Percentiles rank a stretch among this genome's conserved stretches.
Evolutionary conservation across 2,888 invertebrate species (phyloP).

Genomic region (Agrotis clavis): DNA sequence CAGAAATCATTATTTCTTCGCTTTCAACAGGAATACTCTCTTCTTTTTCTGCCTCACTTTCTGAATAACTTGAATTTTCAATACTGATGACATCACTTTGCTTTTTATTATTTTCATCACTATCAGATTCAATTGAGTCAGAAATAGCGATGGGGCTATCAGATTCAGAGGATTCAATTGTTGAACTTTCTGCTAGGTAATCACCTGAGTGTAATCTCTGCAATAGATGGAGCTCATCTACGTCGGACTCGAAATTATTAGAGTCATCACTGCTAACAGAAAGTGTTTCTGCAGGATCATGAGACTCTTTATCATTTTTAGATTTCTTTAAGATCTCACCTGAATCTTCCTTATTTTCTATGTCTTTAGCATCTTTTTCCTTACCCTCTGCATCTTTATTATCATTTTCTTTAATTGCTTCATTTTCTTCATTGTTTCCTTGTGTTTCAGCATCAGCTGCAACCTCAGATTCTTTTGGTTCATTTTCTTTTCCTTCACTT

Average conservation of each 20-base stretch:
- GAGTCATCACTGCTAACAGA: conserved; percentile 76
- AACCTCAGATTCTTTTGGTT: conserved; percentile 46
- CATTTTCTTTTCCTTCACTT: conserved; percentile 60
- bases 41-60: conserved; percentile 73
- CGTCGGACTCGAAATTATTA: conserved; percentile 78
- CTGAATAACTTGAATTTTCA: conserved; percentile 87
- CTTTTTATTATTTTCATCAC: conserved; percentile 71
- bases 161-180: conserved; percentile 78
- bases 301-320: conserved; percentile 23
- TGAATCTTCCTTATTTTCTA: conserved; percentile 34
- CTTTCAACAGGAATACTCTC: conserved; percentile 11
- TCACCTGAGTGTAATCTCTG: conserved; percentile 81
- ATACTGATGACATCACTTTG: conserved; percentile 83
- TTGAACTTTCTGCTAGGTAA: conserved; percentile 73
- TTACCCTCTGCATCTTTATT: conserved; percentile 35
- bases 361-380: conserved; percentile 37
- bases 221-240: conserved; percentile 84
- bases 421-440: conserved; percentile 41
- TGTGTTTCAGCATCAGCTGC: conserved; percentile 40
- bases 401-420: conserved; percentile 35
- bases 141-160: conserved; percentile 82
- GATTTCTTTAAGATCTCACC: conserved; percentile 21
- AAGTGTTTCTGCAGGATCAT: conserved; percentile 64
- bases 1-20: conserved; percentile 2
- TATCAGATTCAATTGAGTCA: conserved; percentile 78